Percentiles rank a stretch among this genome's conserved stretches.
These are phyloP conservation scores for Tragelaphus buxtoni DNA, from an alignment of 2,113 vertebrate genomes.

Conservation along the genomic window DNA sequence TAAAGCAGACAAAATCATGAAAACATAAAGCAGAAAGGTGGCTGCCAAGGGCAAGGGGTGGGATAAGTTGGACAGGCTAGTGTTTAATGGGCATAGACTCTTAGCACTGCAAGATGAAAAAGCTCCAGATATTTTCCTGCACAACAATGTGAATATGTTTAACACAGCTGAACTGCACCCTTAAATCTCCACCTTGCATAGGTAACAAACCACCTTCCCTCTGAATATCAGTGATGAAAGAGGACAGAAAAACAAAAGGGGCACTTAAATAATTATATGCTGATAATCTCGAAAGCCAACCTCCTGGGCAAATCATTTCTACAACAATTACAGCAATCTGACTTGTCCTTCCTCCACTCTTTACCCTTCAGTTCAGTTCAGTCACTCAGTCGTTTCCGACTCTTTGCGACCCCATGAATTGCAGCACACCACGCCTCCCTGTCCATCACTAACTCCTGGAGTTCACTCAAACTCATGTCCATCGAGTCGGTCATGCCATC, in stretches of 20 bases:
- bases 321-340: neutral
- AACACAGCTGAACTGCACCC: neutral
- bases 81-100: neutral
- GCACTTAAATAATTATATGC: neutral
- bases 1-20: neutral
- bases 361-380: neutral
- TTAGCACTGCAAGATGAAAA: neutral
- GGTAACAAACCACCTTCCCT: neutral
- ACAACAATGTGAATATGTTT: neutral
- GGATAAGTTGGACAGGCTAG: neutral
- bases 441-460: too few species aligned
- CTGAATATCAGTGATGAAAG: neutral
- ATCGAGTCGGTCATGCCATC: too few species aligned
- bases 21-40: neutral
- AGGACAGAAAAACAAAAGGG: neutral
- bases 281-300: neutral
- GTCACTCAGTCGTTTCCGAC: rapidly evolving
- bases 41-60: neutral
- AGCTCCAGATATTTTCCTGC: neutral
- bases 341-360: neutral
- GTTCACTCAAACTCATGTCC: too few species aligned
- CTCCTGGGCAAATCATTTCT: neutral
- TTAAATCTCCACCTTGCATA: neutral
- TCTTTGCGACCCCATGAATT: too few species aligned
- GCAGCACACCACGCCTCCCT: too few species aligned